phyloP scores from a whole-genome alignment of 2,888 invertebrate species.

The Oscheius onirici region DNA sequence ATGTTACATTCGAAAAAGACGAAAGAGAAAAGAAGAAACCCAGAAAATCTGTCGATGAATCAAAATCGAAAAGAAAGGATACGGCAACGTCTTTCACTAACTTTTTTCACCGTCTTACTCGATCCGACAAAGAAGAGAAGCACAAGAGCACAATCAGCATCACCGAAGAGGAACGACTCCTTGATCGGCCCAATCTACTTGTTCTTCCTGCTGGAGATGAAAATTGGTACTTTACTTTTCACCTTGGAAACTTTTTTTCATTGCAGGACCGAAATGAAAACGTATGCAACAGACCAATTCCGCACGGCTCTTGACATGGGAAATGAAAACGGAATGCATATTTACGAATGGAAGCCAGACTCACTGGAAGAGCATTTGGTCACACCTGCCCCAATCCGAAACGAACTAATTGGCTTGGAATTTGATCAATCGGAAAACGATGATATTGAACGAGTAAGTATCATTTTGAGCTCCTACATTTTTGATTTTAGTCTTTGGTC shows the following conservation, averaged over 20 bases:
- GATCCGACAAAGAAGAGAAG: slow-evolving; percentile 51
- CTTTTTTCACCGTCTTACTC: slow-evolving; percentile 54
- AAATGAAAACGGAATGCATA: slow-evolving; percentile 44
- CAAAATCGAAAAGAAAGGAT: slow-evolving; percentile 45
- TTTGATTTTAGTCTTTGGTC: slow-evolving; percentile 25
- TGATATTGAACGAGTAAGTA: slow-evolving; percentile 21
- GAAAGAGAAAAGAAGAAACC: slow-evolving; percentile 29
- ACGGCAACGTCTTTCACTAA: slow-evolving; percentile 51
- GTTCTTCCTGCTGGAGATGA: slow-evolving; percentile 14
- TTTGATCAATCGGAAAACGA: slow-evolving; percentile 14
- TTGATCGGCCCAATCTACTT: slow-evolving; percentile 45
- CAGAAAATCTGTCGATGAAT: slow-evolving; percentile 48
- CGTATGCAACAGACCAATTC: slow-evolving; percentile 42
- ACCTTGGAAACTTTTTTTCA: background rate
- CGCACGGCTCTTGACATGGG: slow-evolving; percentile 39
- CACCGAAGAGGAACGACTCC: slow-evolving; percentile 14
- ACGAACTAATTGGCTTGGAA: slow-evolving; percentile 23
- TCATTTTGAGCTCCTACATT: too few relatives aligned
- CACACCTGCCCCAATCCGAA: slow-evolving; percentile 13
- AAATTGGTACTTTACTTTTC: slow-evolving; percentile 11
- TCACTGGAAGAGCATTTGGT: slow-evolving; percentile 45
- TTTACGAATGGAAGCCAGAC: slow-evolving; percentile 50
- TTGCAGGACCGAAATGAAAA: slow-evolving; percentile 38
- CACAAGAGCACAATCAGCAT: slow-evolving; percentile 34
- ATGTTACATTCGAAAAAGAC: slow-evolving; percentile 17